Evolutionary conservation across 2,113 vertebrate species (phyloP), one percentile per base, ranked within the genome.

Genomic region (Baryphthengus martii): DNA sequence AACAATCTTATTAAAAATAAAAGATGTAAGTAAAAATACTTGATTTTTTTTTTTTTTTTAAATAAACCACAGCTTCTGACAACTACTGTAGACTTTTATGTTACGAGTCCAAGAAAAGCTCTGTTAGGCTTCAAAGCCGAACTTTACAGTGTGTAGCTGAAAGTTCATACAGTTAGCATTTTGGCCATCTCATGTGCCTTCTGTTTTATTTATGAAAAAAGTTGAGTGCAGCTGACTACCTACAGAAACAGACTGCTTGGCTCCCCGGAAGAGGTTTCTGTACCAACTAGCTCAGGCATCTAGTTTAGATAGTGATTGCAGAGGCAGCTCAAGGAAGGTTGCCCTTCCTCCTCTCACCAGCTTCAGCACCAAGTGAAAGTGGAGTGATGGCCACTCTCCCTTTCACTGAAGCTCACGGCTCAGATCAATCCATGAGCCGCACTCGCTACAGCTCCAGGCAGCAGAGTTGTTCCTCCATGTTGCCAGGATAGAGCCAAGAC

Each of bases 321-420:
- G 55, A 72, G 26, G 40, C 56, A 79, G 33, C 39, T 63, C 26
- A 55, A 14, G 33, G 13, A 65, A 16, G 2, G 6, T 3, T 80
- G 31, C 18, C 37, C 35, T 90, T 82, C 23, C 29, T 82, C 8
- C 29, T 52, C 39, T 33, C 0, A 0, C 17, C 71, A 47, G 33
- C 17, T 94, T 31, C 12, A 59, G 53, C 0, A 0, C 1, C 1
- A 26, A 23, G 66, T 17, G 53, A n/a, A 19, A 76, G 24, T 0
- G 0, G 25, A 31, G 6, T 39, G 35, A 72, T 10, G 47, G 14
- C 16, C 0, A 0, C n/a, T 53, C n/a, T 56, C 28, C 28, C 31
- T 62, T 80, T 83, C 58, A 26, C 17, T 7, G 11, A 19, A 21
- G 5, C 17, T 74, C 28, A 23, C 2, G 1, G 23, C 72, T 80